phyloP scores from a whole-genome alignment of 2,888 invertebrate species.

The Macaria liturata region DNA sequence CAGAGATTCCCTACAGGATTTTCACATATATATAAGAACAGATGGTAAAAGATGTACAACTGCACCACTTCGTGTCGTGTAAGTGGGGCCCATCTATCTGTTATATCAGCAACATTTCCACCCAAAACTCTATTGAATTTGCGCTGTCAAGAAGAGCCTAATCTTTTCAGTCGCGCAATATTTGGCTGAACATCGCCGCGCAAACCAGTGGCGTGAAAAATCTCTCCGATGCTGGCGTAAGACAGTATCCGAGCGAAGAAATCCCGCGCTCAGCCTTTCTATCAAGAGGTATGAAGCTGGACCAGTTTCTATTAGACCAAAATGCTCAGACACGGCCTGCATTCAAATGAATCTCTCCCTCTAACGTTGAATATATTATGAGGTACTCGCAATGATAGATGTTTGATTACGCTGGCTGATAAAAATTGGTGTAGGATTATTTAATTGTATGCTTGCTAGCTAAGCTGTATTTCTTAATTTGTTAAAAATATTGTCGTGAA shows the following conservation, averaged over 20 bases:
- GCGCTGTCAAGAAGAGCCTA: constrained; percentile 16
- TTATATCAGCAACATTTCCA: background rate
- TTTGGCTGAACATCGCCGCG: constrained; percentile 6
- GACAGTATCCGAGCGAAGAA: background rate
- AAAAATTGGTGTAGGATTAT: no score
- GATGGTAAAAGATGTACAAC: no score
- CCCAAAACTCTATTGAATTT: constrained; percentile 17
- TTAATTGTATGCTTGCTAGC: no score
- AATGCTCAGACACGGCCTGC: constrained; percentile 26
- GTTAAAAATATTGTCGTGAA: no score
- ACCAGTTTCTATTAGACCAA: constrained; percentile 49
- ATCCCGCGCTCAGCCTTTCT: constrained; percentile 48
- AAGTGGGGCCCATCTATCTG: background rate
- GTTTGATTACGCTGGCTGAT: no score
- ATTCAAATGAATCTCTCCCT: constrained; percentile 18
- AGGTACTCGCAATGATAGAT: background rate
- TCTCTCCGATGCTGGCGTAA: constrained; percentile 38
- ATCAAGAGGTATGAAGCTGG: constrained; percentile 55
- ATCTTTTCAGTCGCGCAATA: constrained; percentile 16
- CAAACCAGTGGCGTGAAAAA: constrained; percentile 37
- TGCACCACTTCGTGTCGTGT: no score
- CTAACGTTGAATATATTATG: constrained; percentile 8
- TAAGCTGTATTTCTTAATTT: no score
- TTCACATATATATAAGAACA: no score
- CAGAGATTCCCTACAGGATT: no score